Conservation (phyloP, 2,888 invertebrate genomes). For the Archips xylosteana region DNA sequence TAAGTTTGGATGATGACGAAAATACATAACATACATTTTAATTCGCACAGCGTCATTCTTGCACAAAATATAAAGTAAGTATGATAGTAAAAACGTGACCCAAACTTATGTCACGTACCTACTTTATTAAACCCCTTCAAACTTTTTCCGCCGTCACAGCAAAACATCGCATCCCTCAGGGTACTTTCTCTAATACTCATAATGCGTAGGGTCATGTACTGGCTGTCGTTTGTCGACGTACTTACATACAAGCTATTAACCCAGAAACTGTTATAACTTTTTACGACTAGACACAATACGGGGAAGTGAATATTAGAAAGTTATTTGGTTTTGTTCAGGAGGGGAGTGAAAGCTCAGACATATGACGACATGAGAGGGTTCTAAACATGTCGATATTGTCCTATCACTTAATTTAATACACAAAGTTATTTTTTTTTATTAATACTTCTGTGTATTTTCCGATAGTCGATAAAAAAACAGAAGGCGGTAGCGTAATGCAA, state of each 20-base stretch:
- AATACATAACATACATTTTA: no score
- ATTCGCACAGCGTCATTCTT: neutral
- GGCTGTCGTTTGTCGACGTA: slow-evolving; percentile 19
- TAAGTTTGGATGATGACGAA: no score
- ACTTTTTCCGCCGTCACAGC: neutral
- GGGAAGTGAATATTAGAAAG: neutral
- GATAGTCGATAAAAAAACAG: no score
- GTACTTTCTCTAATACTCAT: slow-evolving; percentile 24
- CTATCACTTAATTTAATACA: no score
- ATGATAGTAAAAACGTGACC: neutral
- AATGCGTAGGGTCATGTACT: slow-evolving; percentile 24
- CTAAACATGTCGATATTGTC: no score
- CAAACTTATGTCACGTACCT: neutral
- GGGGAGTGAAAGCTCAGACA: neutral
- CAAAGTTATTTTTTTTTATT: no score
- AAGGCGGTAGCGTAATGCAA: no score
- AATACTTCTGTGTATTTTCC: no score
- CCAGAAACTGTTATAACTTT: slow-evolving; percentile 28
- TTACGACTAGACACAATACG: slow-evolving; percentile 20
- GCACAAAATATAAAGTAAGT: neutral
- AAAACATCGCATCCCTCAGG: slow-evolving; percentile 11
- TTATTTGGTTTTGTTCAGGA: neutral
- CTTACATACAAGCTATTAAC: slow-evolving; percentile 14
- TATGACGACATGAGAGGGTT: no score
- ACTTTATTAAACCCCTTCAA: neutral